Evolutionary conservation across 2,888 invertebrate genomes (phyloP).

Genomic region (Choreutis nemorana): DNA sequence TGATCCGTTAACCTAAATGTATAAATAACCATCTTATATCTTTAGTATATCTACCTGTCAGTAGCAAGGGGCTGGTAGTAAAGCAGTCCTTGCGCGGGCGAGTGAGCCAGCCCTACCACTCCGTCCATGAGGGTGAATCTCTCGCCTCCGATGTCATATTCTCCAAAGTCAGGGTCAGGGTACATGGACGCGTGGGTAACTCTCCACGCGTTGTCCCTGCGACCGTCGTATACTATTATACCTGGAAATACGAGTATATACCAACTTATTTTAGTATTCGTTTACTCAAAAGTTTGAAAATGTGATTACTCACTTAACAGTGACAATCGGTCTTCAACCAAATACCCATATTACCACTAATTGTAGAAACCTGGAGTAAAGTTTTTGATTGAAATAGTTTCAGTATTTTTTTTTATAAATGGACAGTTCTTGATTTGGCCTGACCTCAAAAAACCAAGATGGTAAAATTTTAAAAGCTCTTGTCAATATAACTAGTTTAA

Average conservation of each 20-base stretch:
- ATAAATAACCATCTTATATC: not conserved
- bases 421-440: no score
- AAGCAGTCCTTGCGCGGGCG: slow-evolving; percentile 68
- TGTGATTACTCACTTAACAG: no score
- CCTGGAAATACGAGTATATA: slow-evolving; percentile 26
- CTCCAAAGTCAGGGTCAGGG: slow-evolving; percentile 82
- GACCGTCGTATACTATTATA: slow-evolving; percentile 71
- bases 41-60: slow-evolving; percentile 52
- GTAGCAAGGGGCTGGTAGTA: slow-evolving; percentile 80
- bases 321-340: no score
- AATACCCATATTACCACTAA: no score
- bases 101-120: slow-evolving; percentile 74
- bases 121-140: slow-evolving; percentile 79
- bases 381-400: no score
- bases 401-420: no score
- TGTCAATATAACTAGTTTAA: no score
- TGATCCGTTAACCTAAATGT: not conserved
- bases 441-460: no score
- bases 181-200: slow-evolving; percentile 84
- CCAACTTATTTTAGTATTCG: no score
- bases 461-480: no score
- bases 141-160: slow-evolving; percentile 75
- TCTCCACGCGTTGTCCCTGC: slow-evolving; percentile 81
- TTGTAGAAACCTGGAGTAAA: no score
- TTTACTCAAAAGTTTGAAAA: no score